Conservation (phyloP, 2,113 vertebrate genomes). For the Craseonycteris thonglongyai region DNA sequence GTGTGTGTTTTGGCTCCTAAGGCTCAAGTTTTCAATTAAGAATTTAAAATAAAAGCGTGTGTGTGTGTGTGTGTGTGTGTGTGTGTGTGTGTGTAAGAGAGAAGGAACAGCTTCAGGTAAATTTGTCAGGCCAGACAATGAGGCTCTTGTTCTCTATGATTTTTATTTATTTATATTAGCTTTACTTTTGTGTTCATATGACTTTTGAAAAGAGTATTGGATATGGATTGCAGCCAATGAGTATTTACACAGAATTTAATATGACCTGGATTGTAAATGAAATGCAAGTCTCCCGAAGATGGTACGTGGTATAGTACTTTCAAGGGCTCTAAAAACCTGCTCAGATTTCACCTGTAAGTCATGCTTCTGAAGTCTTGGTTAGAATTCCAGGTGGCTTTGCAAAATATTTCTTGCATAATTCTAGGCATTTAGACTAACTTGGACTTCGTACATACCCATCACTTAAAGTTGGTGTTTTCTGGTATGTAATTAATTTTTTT, state of each 20-base stretch:
- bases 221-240: constrained; percentile 27
- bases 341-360: neutral
- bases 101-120: constrained; percentile 52
- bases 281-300: constrained; percentile 22
- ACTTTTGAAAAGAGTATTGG: constrained; percentile 34
- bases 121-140: constrained; percentile 80
- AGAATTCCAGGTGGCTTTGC: neutral
- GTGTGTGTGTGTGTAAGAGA: neutral
- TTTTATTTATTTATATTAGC: constrained; percentile 75
- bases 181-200: constrained; percentile 66
- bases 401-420: neutral
- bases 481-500: neutral
- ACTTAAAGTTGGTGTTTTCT: neutral
- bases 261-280: constrained; percentile 44
- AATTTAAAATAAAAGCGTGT: constrained; percentile 32
- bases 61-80: neutral
- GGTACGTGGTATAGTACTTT: neutral
- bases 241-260: constrained; percentile 35
- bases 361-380: neutral
- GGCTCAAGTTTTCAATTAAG: constrained; percentile 82
- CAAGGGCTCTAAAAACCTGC: neutral
- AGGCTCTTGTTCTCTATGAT: constrained; percentile 74
- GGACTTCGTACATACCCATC: neutral
- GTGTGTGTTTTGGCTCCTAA: constrained; percentile 79
- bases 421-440: neutral